A percentile compares a stretch with the other conserved stretches of the same genome.
These are phyloP conservation scores for Oryzias melastigma DNA, from an alignment of 2,113 vertebrate species.

Conservation along the genomic window DNA sequence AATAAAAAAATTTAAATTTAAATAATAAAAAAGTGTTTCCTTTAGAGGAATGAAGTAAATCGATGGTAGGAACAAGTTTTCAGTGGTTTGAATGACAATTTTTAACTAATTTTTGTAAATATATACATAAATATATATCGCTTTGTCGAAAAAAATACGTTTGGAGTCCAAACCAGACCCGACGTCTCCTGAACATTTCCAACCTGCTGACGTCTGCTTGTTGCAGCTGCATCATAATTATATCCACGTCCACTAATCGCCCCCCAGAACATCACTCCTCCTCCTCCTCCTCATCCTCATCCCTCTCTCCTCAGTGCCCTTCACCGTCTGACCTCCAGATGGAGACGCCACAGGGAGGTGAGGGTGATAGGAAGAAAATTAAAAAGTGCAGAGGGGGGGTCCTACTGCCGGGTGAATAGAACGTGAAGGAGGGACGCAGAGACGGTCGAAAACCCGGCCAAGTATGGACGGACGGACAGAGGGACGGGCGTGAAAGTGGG, in stretches of 20 bases:
- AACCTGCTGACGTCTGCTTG: background rate
- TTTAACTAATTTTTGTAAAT: too few relatives aligned
- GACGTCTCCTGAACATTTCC: background rate
- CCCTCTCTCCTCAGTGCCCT: slow-evolving; percentile 63
- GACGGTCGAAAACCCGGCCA: slow-evolving; percentile 38
- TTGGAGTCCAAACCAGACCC: too few relatives aligned
- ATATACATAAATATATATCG: too few relatives aligned
- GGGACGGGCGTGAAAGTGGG: slow-evolving; percentile 39
- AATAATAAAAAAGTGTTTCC: too few relatives aligned
- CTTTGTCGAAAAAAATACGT: too few relatives aligned
- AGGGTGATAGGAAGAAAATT: slow-evolving; percentile 75
- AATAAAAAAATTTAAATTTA: too few relatives aligned
- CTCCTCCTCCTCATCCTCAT: slow-evolving; percentile 8
- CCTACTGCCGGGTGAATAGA: slow-evolving; percentile 59
- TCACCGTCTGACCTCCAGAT: slow-evolving; percentile 81
- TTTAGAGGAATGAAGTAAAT: too few relatives aligned
- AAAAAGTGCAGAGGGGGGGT: slow-evolving; percentile 72
- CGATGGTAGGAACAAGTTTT: too few relatives aligned
- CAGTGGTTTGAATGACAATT: too few relatives aligned
- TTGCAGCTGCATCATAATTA: background rate
- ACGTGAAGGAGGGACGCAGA: slow-evolving; percentile 43
- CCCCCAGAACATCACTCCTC: slow-evolving; percentile 13
- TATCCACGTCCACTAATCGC: slow-evolving; percentile 12
- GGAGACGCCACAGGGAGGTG: slow-evolving; percentile 72
- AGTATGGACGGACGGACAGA: slow-evolving; percentile 49